Evolutionary conservation across 2,113 vertebrate species (phyloP), one percentile per base, ranked within the genome.

Genomic region (Pogonocichla stellata): DNA sequence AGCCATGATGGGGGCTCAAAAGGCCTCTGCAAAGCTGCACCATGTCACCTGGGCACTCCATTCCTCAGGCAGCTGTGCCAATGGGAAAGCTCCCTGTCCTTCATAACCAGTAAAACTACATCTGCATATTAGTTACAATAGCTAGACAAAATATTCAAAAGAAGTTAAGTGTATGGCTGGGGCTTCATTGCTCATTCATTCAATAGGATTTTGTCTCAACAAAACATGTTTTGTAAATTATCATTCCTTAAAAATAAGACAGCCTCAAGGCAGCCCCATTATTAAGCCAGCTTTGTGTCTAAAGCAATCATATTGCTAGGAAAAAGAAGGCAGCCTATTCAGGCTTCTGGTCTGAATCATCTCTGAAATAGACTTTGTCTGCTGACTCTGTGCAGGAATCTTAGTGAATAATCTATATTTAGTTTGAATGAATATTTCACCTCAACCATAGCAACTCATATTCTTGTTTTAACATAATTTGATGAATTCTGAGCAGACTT

Each of bases 1-100:
- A 88, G 54, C 14, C 0, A 0, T 16, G 33, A 33, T 36, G 12
- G 6, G 17, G 75, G 40, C 33, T 61, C 17, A 2, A 45, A 26
- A 77, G 8, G 17, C 8, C 36, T 71, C 57, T 62, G 38, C 58
- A 86, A 45, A 92, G 38, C 19, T 50, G 34, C 31, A 45, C 40
- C 15, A 2, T 14, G 5, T 50, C 11, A 45, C 29, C 50, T 61
- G 42, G 69, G 34, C 45, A 19, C 7, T 33, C 22, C 8, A 3
- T 61, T 88, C 42, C 51, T 70, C 25, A 19, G 28, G 51, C 29
- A 73, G 16, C 38, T 5, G 1, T 6, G 5, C 1, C 17, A 70
- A 53, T 14, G 18, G n/a, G 25, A 92, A 86, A 57, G 2, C 28
- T 70, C 66, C 16, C 42, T 33, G 25, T 47, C 34, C 20, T 70